Conservation (phyloP, 2,113 vertebrate genomes). For the Oncorhynchus tshawytscha region DNA sequence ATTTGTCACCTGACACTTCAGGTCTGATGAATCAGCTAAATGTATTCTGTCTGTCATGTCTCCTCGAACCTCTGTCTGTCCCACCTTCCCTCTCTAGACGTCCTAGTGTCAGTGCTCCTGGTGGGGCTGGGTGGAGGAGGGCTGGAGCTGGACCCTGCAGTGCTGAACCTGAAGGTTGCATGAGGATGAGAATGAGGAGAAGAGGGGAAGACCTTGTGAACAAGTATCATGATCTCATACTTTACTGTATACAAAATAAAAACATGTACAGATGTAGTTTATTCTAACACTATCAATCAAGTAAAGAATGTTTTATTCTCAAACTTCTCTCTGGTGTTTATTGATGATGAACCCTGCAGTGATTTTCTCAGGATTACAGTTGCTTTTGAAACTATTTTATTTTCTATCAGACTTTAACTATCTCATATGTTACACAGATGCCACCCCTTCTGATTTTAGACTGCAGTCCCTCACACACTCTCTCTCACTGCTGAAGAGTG, state of each 20-base stretch:
- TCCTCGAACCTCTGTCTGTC: background rate
- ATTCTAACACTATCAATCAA: background rate
- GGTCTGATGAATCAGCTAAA: too few species aligned
- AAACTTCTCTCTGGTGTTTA: background rate
- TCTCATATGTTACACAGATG: background rate
- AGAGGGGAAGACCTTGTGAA: background rate
- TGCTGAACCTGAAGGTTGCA: slow-evolving; percentile 80
- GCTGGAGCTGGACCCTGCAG: slow-evolving; percentile 86
- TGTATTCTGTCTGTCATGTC: background rate
- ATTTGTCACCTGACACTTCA: background rate
- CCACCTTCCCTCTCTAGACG: slow-evolving; percentile 59
- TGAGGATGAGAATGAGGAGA: slow-evolving; percentile 55
- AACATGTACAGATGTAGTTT: background rate
- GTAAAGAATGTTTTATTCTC: background rate
- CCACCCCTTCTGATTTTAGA: background rate
- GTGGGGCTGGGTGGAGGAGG: slow-evolving; percentile 92
- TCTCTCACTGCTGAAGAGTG: slow-evolving; percentile 50
- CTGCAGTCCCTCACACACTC: slow-evolving; percentile 1
- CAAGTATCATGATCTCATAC: too few species aligned
- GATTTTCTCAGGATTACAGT: background rate
- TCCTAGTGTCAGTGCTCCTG: slow-evolving; percentile 75
- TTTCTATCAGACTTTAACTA: background rate
- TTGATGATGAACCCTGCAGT: background rate
- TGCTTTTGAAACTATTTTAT: background rate
- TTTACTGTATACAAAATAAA: background rate